Evolutionary conservation across 2,888 invertebrate species (phyloP).

Genomic region (Frankliniella fusca): DNA sequence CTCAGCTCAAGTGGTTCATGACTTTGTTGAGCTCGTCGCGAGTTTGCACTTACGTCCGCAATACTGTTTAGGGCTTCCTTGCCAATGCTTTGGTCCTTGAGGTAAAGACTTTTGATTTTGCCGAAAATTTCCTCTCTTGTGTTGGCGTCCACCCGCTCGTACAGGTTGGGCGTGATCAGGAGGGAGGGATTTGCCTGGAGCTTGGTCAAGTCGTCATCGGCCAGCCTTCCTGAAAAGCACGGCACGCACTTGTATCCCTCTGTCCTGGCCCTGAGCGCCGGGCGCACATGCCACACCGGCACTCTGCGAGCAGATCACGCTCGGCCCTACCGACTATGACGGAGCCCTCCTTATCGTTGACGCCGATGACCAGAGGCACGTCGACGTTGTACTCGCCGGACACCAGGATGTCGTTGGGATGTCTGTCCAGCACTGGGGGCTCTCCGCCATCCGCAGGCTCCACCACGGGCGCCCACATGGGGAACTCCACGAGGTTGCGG

Average conservation of each 20-base stretch:
- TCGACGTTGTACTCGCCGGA: background rate
- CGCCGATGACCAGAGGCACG: background rate
- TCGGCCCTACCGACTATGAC: background rate
- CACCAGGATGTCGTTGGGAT: background rate
- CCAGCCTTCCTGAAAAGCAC: background rate
- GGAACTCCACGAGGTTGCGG: background rate
- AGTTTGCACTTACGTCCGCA: background rate
- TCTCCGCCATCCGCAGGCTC: background rate
- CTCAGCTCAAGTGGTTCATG: no score
- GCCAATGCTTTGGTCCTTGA: background rate
- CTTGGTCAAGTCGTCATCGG: background rate
- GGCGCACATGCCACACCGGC: no score
- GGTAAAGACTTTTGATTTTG: background rate
- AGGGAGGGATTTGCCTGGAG: background rate
- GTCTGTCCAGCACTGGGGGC: background rate
- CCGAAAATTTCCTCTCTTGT: background rate
- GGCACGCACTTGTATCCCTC: background rate
- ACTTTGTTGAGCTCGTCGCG: no score
- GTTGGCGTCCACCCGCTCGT: background rate
- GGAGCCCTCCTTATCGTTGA: slow-evolving; percentile 14
- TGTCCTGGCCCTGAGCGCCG: no score
- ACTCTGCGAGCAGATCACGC: no score
- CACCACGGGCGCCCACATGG: background rate
- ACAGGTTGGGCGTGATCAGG: background rate
- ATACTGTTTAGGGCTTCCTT: background rate